Percentiles rank a stretch among this genome's conserved stretches.
Conservation (phyloP, 2,113 vertebrate genomes). For the Regulus satrapa region DNA sequence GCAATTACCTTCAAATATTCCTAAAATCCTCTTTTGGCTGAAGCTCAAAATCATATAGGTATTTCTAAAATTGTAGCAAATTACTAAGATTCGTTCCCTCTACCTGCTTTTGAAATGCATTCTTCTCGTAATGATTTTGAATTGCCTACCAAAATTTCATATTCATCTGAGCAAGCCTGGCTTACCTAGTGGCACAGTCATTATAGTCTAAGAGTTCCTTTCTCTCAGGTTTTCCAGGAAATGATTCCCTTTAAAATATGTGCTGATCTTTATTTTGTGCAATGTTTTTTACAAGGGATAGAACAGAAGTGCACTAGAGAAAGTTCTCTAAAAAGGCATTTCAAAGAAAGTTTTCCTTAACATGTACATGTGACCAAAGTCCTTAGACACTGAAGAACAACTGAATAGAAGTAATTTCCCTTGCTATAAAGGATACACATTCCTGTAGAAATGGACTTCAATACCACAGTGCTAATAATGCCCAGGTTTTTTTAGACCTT, state of each 20-base stretch:
- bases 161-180: neutral
- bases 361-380: neutral
- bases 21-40: neutral
- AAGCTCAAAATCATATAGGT: neutral
- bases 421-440: neutral
- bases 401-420: neutral
- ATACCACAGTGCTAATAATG: conserved; percentile 36
- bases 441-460: conserved; percentile 2
- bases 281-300: neutral
- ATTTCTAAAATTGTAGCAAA: neutral
- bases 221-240: neutral
- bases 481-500: neutral
- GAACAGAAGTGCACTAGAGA: neutral
- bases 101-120: neutral
- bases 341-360: neutral
- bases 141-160: neutral
- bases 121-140: neutral
- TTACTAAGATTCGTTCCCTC: neutral
- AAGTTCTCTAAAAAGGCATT: neutral
- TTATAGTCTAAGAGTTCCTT: neutral
- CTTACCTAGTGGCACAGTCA: neutral
- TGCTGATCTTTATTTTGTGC: neutral
- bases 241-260: neutral
- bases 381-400: neutral
- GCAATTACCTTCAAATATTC: neutral